Conservation (phyloP, 2,797 vertebrate genomes). For the Epinephelus malabaricus region DNA sequence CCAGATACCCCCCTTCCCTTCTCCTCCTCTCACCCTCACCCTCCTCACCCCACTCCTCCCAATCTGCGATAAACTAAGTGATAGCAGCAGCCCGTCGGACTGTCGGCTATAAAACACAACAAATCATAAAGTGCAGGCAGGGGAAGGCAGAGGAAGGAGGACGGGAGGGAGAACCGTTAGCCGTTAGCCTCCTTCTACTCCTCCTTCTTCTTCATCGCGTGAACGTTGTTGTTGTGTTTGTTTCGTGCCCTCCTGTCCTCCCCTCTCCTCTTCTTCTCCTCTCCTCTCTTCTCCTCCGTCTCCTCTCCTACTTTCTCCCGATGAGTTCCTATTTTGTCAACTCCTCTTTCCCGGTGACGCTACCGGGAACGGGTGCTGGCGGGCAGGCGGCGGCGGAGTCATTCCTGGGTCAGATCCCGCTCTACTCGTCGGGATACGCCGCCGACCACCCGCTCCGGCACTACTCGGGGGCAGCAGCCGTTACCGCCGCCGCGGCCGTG, state of each 20-base stretch:
- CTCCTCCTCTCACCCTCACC: conserved; percentile 44
- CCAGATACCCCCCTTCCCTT: conserved; percentile 40
- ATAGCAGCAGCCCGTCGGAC: conserved; percentile 97
- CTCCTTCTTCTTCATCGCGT: conserved; percentile 62
- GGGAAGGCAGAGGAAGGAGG: conserved; percentile 87
- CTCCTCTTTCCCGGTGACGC: conserved; percentile 98
- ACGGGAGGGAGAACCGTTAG: conserved; percentile 82
- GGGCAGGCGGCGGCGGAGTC: conserved; percentile 91
- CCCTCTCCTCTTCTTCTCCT: conserved; percentile 56
- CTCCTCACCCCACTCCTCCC: conserved; percentile 90
- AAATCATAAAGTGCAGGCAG: conserved; percentile 95
- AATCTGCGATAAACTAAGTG: conserved; percentile 98
- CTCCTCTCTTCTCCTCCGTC: conserved; percentile 34
- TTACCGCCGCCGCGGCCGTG: conserved; percentile 90
- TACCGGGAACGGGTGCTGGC: conserved; percentile 87
- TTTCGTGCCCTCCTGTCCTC: conserved; percentile 69
- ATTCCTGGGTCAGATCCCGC: conserved; percentile 97
- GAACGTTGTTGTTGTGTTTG: conserved; percentile 75
- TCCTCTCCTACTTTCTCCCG: conserved; percentile 83
- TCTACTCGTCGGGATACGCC: conserved; percentile 96
- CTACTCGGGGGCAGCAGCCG: conserved; percentile 90
- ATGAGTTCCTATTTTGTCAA: conserved; percentile 99
- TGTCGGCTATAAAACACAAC: conserved; percentile 97
- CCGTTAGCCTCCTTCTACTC: conserved; percentile 75
- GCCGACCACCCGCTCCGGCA: conserved; percentile 94